phyloP scores from a whole-genome alignment of 2,113 vertebrate genomes.

The Canis aureus region DNA sequence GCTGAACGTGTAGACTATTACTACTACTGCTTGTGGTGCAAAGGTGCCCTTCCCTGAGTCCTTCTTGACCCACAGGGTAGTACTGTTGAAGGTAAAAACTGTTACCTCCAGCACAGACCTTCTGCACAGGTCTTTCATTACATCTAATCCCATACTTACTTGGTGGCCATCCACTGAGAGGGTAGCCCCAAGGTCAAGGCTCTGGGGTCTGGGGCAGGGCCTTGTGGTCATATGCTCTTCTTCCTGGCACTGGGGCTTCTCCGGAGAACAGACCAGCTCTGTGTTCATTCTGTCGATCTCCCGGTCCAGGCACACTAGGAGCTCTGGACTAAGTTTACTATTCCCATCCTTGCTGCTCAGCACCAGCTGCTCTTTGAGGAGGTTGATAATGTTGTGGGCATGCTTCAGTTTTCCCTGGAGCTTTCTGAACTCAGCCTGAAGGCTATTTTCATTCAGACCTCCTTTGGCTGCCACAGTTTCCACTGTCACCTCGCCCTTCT shows the following conservation, averaged over 20 bases:
- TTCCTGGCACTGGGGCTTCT: constrained; percentile 81
- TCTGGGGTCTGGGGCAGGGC: constrained; percentile 35
- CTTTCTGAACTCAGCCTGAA: constrained; percentile 83
- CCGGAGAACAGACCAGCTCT: constrained; percentile 72
- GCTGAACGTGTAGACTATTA: background rate
- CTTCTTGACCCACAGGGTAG: background rate
- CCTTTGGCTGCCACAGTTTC: constrained; percentile 65
- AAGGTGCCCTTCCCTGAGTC: background rate
- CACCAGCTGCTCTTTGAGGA: constrained; percentile 82
- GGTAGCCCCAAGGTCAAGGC: background rate
- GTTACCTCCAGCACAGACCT: no score
- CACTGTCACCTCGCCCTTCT: constrained; percentile 80
- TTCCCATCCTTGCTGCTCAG: constrained; percentile 78
- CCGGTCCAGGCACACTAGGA: constrained; percentile 63
- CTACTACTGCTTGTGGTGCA: no score
- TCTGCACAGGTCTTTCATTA: background rate
- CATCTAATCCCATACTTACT: constrained; percentile 34
- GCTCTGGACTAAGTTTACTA: constrained; percentile 34
- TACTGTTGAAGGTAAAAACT: background rate
- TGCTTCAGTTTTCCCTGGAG: constrained; percentile 81
- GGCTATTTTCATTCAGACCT: constrained; percentile 51
- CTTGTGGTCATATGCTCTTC: constrained; percentile 55
- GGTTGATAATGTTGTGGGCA: constrained; percentile 65
- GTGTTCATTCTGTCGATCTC: constrained; percentile 67
- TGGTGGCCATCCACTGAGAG: constrained; percentile 8